phyloP scores from a whole-genome alignment of 2,797 vertebrate species.

The Sebastes itinus region DNA sequence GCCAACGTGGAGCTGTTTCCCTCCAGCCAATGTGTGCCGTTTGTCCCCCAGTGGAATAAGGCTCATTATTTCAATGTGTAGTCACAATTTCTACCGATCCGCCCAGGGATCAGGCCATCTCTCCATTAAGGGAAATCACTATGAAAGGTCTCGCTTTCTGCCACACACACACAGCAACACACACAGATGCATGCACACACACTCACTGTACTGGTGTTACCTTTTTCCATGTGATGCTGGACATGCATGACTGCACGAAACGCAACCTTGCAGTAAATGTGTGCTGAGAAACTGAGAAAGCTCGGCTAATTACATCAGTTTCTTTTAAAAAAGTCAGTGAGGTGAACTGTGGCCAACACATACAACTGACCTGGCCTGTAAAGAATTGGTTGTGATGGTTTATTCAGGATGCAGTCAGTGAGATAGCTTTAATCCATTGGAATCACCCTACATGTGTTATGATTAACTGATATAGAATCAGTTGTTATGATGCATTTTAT shows the following conservation, averaged over 20 bases:
- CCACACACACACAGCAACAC: constrained; percentile 25
- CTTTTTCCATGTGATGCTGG: constrained; percentile 26
- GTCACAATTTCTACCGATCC: constrained; percentile 70
- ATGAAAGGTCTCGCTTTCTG: constrained; percentile 59
- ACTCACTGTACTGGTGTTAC: constrained; percentile 27
- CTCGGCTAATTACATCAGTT: constrained; percentile 31
- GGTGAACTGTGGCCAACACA: constrained; percentile 8
- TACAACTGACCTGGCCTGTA: not conserved
- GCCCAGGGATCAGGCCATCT: constrained; percentile 66
- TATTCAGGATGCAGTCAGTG: not conserved
- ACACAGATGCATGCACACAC: constrained; percentile 3
- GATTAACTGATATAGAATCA: not conserved
- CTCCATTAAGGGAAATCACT: constrained; percentile 62
- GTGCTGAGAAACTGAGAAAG: constrained; percentile 7
- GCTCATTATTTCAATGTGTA: constrained; percentile 79
- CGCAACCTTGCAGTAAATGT: constrained; percentile 9
- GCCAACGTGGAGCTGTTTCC: constrained; percentile 12
- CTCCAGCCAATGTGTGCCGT: constrained; percentile 24
- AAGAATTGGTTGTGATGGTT: constrained; percentile 6
- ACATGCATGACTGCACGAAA: constrained; percentile 26
- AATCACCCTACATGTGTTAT: not conserved
- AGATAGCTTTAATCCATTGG: not conserved
- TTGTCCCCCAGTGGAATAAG: constrained; percentile 59
- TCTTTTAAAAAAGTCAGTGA: constrained; percentile 12
- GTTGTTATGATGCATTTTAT: not conserved